These are phyloP conservation scores for Drosophila anomalipes DNA, from an alignment of 2,888 invertebrate species.

Conservation along the genomic window DNA sequence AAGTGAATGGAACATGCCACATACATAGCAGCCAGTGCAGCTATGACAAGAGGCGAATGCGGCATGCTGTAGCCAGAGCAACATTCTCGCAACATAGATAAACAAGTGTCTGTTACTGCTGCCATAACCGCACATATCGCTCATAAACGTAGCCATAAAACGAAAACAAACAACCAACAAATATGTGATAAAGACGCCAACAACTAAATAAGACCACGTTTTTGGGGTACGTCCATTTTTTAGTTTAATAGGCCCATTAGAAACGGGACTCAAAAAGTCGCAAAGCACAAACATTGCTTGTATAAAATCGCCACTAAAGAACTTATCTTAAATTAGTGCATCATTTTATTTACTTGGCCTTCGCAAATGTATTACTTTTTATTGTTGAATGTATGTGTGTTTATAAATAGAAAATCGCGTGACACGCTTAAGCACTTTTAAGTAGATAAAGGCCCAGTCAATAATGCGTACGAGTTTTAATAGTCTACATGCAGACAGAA, in stretches of 20 bases:
- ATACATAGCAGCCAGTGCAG: slow-evolving; percentile 26
- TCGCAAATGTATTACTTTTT: slow-evolving; percentile 18
- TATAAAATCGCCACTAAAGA: slow-evolving; percentile 41
- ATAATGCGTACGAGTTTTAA: slow-evolving; percentile 31
- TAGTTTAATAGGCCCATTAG: slow-evolving; percentile 49
- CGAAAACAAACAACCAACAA: slow-evolving; percentile 67
- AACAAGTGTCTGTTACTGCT: slow-evolving; percentile 58
- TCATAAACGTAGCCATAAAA: slow-evolving; percentile 75
- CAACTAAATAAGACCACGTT: slow-evolving; percentile 29
- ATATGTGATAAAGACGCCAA: slow-evolving; percentile 67
- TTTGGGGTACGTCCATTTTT: slow-evolving; percentile 34
- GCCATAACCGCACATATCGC: slow-evolving; percentile 72
- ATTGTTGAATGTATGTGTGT: not conserved
- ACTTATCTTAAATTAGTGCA: slow-evolving; percentile 47
- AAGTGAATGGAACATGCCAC: slow-evolving; percentile 66
- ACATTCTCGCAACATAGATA: slow-evolving; percentile 57
- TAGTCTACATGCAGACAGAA: not conserved
- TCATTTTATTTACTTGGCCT: slow-evolving; percentile 43
- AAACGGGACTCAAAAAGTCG: slow-evolving; percentile 7
- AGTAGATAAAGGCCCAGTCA: slow-evolving; percentile 3
- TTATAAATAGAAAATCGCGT: not conserved
- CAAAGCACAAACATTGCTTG: slow-evolving; percentile 57
- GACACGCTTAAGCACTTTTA: slow-evolving; percentile 1
- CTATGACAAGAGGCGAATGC: slow-evolving; percentile 26
- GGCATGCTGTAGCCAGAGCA: slow-evolving; percentile 15